A percentile compares a stretch with the other conserved stretches of the same genome.
Conservation (phyloP, 2,888 invertebrate species). For the Ochlodes sylvanus region DNA sequence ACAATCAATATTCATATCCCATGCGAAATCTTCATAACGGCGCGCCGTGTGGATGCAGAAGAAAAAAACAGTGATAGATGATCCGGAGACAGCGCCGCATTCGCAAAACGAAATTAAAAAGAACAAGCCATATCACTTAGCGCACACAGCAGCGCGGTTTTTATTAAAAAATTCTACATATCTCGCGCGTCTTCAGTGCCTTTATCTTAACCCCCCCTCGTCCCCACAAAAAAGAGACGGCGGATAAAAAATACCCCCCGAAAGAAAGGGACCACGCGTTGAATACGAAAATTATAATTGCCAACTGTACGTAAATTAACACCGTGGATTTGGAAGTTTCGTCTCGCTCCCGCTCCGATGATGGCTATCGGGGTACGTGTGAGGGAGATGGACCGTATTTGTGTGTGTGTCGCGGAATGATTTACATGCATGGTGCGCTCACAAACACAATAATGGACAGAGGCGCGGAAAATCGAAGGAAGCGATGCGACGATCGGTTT, state of each 20-base stretch:
- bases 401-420: conserved; percentile 66
- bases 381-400: conserved; percentile 62
- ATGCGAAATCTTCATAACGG: conserved; percentile 79
- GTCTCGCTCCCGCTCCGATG: conserved; percentile 55
- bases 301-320: conserved; percentile 84
- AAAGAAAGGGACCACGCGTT: conserved; percentile 73
- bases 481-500: conserved; percentile 70
- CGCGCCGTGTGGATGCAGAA: conserved; percentile 53
- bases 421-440: conserved; percentile 76
- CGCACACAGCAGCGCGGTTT: conserved; percentile 82
- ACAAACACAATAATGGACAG: conserved; percentile 80
- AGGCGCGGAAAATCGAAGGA: conserved; percentile 78
- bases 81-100: conserved; percentile 69
- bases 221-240: conserved; percentile 66
- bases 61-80: conserved; percentile 74
- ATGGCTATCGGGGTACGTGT: conserved; percentile 43
- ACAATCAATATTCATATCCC: conserved; percentile 85
- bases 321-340: conserved; percentile 72
- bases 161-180: conserved; percentile 84
- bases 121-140: conserved; percentile 85
- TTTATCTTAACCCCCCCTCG: conserved; percentile 75
- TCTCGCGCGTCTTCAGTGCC: conserved; percentile 78
- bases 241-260: conserved; percentile 68
- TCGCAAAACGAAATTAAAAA: conserved; percentile 83
- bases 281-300: conserved; percentile 83